A percentile compares a stretch with the other conserved stretches of the same genome.
phyloP scores from a whole-genome alignment of 1,140 invertebrate species.

The Diploscapter pachys region DNA sequence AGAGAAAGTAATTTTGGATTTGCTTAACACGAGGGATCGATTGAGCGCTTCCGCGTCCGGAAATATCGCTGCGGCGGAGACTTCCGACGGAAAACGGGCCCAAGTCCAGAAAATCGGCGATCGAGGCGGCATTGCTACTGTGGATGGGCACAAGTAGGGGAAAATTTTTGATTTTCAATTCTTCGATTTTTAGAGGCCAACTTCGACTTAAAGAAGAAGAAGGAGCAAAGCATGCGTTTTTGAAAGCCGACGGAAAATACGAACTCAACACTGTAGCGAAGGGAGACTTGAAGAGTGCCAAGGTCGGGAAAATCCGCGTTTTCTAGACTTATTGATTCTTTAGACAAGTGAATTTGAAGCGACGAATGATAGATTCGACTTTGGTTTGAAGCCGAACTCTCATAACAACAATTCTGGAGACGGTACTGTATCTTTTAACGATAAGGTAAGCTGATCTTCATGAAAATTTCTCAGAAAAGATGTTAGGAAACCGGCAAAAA shows the following conservation, averaged over 20 bases:
- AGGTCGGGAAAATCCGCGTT: background rate
- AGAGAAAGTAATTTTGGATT: conserved; percentile 53
- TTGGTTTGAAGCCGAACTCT: conserved; percentile 47
- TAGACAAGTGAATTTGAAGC: conserved; percentile 50
- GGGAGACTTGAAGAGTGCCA: conserved; percentile 45
- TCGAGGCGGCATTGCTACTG: conserved; percentile 54
- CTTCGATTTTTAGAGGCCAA: conserved; percentile 47
- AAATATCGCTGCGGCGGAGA: conserved; percentile 55
- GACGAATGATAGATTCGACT: conserved; percentile 55
- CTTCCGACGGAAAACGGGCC: conserved; percentile 49
- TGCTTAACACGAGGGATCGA: conserved; percentile 49
- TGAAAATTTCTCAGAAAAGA: background rate
- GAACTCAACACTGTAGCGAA: conserved; percentile 55
- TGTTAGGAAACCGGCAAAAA: conserved; percentile 48
- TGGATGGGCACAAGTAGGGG: conserved; percentile 52
- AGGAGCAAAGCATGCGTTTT: conserved; percentile 45
- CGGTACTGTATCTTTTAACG: conserved; percentile 46
- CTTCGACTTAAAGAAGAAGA: conserved; percentile 45
- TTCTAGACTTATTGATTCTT: background rate
- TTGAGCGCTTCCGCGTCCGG: conserved; percentile 51
- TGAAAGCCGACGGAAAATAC: conserved; percentile 58
- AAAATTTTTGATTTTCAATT: background rate
- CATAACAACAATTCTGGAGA: conserved; percentile 50
- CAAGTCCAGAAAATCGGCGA: conserved; percentile 57
- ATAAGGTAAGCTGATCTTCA: conserved; percentile 35